Conservation (phyloP, 2,113 vertebrate species). For the Rousettus leschenaultii region DNA sequence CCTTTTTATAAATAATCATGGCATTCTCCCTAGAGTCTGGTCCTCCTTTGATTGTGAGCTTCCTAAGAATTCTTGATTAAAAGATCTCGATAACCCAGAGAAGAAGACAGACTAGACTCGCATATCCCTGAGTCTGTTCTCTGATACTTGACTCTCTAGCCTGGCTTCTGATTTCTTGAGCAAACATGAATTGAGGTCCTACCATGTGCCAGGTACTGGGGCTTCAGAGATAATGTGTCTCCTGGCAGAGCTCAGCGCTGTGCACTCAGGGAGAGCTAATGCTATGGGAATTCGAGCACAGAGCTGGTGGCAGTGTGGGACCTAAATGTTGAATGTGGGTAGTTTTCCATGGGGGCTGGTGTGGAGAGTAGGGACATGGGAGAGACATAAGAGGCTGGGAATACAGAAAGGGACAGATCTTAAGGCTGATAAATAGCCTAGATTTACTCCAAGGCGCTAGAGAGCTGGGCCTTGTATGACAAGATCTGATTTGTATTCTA, state of each 20-base stretch:
- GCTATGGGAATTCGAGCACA: background rate
- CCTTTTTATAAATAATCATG: background rate
- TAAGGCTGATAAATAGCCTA: background rate
- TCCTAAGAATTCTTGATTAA: slow-evolving; percentile 41
- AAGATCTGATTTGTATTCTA: background rate
- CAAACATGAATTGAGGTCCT: background rate
- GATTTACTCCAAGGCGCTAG: background rate
- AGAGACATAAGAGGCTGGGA: background rate
- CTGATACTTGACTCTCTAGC: background rate
- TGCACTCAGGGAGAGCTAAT: background rate
- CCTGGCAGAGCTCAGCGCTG: background rate
- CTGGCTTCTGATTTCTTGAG: background rate
- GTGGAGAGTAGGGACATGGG: background rate
- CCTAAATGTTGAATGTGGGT: background rate
- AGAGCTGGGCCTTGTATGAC: background rate
- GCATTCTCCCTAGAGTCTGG: background rate
- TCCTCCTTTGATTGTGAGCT: background rate
- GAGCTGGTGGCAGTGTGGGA: background rate
- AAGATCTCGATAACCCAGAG: background rate
- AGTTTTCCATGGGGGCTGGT: background rate
- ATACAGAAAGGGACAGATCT: background rate
- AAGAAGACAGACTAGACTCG: background rate
- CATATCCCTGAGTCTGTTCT: background rate
- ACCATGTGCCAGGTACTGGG: background rate
- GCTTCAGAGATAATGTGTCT: background rate